Evolutionary conservation across 2,888 invertebrate species (phyloP).

Genomic region (Luffia ferchaultella): DNA sequence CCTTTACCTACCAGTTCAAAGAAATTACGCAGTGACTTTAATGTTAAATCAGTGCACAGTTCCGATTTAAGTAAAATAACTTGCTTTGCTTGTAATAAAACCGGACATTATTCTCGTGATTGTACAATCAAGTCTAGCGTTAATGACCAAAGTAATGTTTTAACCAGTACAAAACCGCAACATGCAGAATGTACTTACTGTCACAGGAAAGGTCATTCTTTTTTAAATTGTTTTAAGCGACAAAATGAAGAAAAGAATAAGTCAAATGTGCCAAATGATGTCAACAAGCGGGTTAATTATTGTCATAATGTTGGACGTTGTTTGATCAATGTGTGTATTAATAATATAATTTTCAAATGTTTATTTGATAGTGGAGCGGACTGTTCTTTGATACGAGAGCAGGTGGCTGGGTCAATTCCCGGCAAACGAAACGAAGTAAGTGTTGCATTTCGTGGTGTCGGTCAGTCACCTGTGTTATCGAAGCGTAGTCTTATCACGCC

Average conservation of each 20-base stretch:
- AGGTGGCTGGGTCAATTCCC: constrained; percentile 11
- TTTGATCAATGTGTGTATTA: constrained; percentile 12
- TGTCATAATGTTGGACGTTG: constrained; percentile 15
- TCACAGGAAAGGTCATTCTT: not conserved
- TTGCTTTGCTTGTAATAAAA: not conserved
- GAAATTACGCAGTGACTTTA: not conserved
- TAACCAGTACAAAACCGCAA: not conserved
- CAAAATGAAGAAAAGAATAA: too few species aligned
- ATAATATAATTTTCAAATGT: constrained; percentile 15
- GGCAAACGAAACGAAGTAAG: constrained; percentile 8
- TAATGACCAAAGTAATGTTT: not conserved
- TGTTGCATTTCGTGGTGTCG: constrained; percentile 16
- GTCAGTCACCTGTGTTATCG: constrained; percentile 15
- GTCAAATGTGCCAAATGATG: not conserved
- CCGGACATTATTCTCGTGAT: not conserved
- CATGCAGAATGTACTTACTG: not conserved
- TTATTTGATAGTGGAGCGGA: constrained; percentile 12
- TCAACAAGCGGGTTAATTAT: not conserved
- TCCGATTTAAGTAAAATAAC: not conserved
- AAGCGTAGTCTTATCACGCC: constrained; percentile 12
- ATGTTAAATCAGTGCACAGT: not conserved
- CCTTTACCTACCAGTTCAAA: not conserved
- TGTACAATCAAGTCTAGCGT: not conserved
- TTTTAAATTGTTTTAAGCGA: not conserved
- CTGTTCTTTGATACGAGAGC: constrained; percentile 15